These are phyloP conservation scores for Rhodeus uyekii DNA, from an alignment of 2,797 vertebrate species.

Conservation along the genomic window DNA sequence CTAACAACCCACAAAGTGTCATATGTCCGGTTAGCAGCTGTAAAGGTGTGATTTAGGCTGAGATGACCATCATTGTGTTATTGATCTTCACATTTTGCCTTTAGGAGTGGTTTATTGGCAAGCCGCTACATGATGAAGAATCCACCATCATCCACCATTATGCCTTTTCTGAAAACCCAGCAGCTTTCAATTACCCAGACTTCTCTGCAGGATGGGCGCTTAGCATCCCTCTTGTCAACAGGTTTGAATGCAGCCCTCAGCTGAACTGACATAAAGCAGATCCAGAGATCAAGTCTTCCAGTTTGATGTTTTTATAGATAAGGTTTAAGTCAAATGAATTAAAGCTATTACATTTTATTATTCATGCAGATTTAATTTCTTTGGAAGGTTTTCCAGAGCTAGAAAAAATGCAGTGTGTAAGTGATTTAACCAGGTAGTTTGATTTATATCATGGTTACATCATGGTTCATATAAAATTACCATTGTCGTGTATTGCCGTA, in stretches of 20 bases:
- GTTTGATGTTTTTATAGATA: not conserved
- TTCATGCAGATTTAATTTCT: too few relatives aligned
- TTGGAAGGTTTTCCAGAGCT: not conserved
- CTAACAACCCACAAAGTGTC: too few relatives aligned
- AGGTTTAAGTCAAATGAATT: not conserved
- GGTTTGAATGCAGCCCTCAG: slow-evolving; percentile 73
- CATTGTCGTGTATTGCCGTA: too few relatives aligned
- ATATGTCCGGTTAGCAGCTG: not conserved
- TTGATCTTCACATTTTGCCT: slow-evolving; percentile 38
- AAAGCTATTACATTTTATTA: not conserved
- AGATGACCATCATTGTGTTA: not conserved
- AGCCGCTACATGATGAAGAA: slow-evolving; percentile 89
- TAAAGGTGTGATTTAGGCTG: not conserved
- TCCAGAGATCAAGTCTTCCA: not conserved
- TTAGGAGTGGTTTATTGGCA: slow-evolving; percentile 96
- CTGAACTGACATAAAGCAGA: not conserved
- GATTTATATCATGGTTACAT: not conserved
- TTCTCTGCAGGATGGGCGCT: slow-evolving; percentile 93
- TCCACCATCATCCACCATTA: slow-evolving; percentile 99
- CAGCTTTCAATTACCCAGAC: slow-evolving; percentile 92
- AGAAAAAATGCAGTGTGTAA: not conserved
- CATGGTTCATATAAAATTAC: not conserved
- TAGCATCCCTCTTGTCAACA: slow-evolving; percentile 88
- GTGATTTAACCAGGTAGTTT: not conserved
- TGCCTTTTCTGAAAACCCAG: slow-evolving; percentile 94